These are phyloP conservation scores for Misgurnus anguillicaudatus DNA, from an alignment of 2,113 vertebrate species.

Conservation along the genomic window DNA sequence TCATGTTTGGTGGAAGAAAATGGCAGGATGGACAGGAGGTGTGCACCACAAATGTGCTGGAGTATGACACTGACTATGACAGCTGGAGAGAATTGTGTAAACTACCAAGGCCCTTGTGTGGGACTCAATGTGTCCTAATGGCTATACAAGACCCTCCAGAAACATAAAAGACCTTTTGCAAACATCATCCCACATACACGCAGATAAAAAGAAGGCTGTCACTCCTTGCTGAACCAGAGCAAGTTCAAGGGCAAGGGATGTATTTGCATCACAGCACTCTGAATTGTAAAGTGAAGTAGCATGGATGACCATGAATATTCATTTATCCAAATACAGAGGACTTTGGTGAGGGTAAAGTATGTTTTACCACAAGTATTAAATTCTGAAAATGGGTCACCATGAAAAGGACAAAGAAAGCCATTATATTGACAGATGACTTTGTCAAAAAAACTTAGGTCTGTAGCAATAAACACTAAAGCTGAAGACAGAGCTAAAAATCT, in stretches of 20 bases:
- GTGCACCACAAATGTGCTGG: conserved; percentile 83
- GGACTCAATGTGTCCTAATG: conserved; percentile 84
- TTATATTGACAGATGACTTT: conserved; percentile 25
- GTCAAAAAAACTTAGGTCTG: conserved; percentile 13
- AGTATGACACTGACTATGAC: conserved; percentile 86
- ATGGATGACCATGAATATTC: neutral
- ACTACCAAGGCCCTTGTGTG: conserved; percentile 83
- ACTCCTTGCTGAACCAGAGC: neutral
- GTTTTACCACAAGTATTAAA: conserved; percentile 1
- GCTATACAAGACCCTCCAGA: conserved; percentile 71
- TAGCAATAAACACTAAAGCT: neutral
- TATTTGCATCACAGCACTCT: conserved; percentile 2
- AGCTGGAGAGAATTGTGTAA: conserved; percentile 88
- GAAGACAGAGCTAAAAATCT: neutral
- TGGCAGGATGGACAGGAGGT: conserved; percentile 87
- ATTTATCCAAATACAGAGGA: conserved; percentile 13
- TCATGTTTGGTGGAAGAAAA: conserved; percentile 89
- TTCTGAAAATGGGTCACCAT: conserved; percentile 31
- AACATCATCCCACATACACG: conserved; percentile 30
- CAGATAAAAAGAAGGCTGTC: conserved; percentile 10
- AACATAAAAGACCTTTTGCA: conserved; percentile 26
- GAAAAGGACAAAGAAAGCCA: conserved; percentile 17
- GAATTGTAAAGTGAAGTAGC: neutral
- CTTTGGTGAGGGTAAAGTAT: neutral
- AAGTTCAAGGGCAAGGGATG: neutral